phyloP scores from a whole-genome alignment of 2,888 invertebrate species.

The Tenodera sinensis region DNA sequence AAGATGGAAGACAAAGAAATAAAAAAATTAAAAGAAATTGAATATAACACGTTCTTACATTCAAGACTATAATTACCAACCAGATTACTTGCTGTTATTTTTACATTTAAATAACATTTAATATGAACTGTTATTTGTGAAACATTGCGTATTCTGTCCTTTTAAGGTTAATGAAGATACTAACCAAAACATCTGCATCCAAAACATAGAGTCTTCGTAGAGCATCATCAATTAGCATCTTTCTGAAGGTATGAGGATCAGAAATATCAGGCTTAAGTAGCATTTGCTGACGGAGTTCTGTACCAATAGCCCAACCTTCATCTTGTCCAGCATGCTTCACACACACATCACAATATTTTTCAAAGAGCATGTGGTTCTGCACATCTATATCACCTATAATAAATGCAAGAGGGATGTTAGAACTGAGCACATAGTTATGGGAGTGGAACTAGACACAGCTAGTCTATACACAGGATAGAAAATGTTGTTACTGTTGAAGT shows the following conservation, averaged over 20 bases:
- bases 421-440: background rate
- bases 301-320: conserved; percentile 32
- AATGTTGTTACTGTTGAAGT: no score
- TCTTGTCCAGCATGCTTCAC: conserved; percentile 30
- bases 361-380: conserved; percentile 31
- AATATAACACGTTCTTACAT: no score
- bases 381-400: conserved; percentile 29
- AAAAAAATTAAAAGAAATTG: no score
- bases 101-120: no score
- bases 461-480: no score
- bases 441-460: no score
- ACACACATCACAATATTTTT: conserved; percentile 32
- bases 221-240: conserved; percentile 30
- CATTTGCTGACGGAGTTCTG: conserved; percentile 32
- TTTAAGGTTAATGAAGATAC: background rate
- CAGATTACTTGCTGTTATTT: no score
- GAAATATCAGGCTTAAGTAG: conserved; percentile 25
- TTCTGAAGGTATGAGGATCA: conserved; percentile 26
- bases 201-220: conserved; percentile 31
- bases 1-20: no score
- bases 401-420: background rate
- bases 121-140: no score
- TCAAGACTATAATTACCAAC: no score
- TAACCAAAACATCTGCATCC: conserved; percentile 34
- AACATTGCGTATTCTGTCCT: background rate